Percentiles rank a stretch among this genome's conserved stretches.
These are phyloP conservation scores for Cremastinae sp. DNA, from an alignment of 2,888 invertebrate species.

Conservation along the genomic window DNA sequence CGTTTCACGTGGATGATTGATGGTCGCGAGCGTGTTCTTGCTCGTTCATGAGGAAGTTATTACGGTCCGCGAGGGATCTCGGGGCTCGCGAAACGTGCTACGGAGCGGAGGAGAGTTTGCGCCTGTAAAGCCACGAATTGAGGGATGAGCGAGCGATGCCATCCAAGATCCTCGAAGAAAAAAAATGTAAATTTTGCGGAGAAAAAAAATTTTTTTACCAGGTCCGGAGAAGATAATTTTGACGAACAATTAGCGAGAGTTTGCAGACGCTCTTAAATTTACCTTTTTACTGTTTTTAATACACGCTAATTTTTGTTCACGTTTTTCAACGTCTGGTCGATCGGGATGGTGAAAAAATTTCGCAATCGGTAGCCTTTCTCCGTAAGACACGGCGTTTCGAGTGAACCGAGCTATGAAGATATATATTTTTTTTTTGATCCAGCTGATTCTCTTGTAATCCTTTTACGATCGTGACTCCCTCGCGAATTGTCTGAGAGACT, in stretches of 20 bases:
- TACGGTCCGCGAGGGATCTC: conserved; percentile 60
- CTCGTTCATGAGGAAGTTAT: conserved; percentile 73
- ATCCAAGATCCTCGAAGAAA: background rate
- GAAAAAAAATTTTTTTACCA: conserved; percentile 3
- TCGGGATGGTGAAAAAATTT: conserved; percentile 30
- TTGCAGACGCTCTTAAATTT: too few species aligned
- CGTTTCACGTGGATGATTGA: conserved; percentile 69
- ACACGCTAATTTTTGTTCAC: conserved; percentile 7
- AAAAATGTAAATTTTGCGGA: background rate
- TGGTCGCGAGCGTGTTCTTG: conserved; percentile 69
- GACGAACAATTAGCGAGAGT: too few species aligned
- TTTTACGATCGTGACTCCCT: conserved; percentile 40
- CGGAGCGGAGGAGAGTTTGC: conserved; percentile 6
- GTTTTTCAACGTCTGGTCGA: conserved; percentile 19
- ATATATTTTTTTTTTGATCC: conserved; percentile 35
- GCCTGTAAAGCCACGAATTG: conserved; percentile 15
- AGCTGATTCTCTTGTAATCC: conserved; percentile 45
- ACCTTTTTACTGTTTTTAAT: conserved; percentile 9
- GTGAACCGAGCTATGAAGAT: conserved; percentile 16
- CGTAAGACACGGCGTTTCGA: conserved; percentile 30
- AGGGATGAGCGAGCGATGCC: conserved; percentile 10
- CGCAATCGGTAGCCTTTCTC: conserved; percentile 57
- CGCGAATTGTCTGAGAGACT: conserved; percentile 20
- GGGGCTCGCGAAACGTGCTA: conserved; percentile 61
- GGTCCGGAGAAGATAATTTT: conserved; percentile 1